Conservation (phyloP, 2,888 invertebrate genomes). For the Noctua pronuba region DNA sequence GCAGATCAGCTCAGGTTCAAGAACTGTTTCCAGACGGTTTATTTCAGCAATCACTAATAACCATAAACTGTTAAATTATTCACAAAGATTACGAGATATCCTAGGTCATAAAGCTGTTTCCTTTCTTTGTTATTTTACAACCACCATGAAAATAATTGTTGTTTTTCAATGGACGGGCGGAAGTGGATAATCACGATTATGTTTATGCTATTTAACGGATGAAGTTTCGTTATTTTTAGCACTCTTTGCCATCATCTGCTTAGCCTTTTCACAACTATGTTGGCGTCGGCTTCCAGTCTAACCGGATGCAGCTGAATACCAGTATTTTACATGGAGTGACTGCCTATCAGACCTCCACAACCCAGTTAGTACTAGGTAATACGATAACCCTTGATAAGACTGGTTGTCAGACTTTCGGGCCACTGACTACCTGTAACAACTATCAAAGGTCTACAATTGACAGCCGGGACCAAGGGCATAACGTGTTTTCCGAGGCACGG, state of each 20-base stretch:
- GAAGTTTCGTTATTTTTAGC: not conserved
- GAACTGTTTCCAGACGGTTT: not conserved
- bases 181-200: conserved; percentile 13
- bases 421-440: no score
- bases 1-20: not conserved
- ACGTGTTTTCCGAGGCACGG: no score
- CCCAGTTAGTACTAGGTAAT: no score
- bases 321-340: no score
- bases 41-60: conserved; percentile 6
- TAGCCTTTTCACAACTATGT: no score
- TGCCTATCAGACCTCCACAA: no score
- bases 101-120: conserved; percentile 38
- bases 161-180: not conserved
- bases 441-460: no score
- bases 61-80: conserved; percentile 7
- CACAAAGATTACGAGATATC: conserved; percentile 33
- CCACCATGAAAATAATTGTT: conserved; percentile 34
- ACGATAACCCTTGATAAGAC: no score
- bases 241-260: not conserved
- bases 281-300: no score
- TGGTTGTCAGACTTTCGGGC: no score
- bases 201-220: not conserved
- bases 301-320: no score
- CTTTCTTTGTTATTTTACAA: conserved; percentile 32
- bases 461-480: no score